phyloP scores from a whole-genome alignment of 1,140 invertebrate genomes.

The Drosophila nigrodunni region DNA sequence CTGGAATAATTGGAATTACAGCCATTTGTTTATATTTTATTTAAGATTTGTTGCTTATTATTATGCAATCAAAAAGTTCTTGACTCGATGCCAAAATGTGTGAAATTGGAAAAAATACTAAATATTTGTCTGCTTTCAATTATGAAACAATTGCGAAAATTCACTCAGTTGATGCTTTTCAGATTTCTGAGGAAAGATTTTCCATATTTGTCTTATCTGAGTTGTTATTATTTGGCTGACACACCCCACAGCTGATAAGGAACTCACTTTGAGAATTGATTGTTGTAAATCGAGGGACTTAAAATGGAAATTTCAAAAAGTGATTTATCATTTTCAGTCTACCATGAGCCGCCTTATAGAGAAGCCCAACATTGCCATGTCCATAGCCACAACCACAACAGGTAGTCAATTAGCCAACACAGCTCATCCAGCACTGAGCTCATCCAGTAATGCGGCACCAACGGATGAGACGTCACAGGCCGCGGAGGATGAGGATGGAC shows the following conservation, averaged over 20 bases:
- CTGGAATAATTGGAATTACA: too few relatives aligned
- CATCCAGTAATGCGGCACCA: slow-evolving; percentile 27
- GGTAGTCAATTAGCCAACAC: slow-evolving; percentile 75
- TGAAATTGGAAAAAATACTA: slow-evolving; percentile 24
- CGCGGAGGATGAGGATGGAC: slow-evolving; percentile 47
- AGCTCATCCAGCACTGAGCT: slow-evolving; percentile 28
- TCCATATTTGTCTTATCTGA: slow-evolving; percentile 19
- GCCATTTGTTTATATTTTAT: too few relatives aligned
- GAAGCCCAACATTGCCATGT: slow-evolving; percentile 83
- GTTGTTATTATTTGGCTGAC: slow-evolving; percentile 5
- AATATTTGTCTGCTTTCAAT: slow-evolving; percentile 28
- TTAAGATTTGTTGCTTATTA: too few relatives aligned
- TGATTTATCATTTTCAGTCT: slow-evolving; percentile 55
- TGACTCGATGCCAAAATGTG: slow-evolving; percentile 41
- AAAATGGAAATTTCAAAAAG: slow-evolving; percentile 37
- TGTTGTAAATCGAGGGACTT: slow-evolving; percentile 23
- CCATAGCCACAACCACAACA: slow-evolving; percentile 71
- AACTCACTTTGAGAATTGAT: background rate
- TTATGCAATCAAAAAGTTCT: slow-evolving; percentile 21
- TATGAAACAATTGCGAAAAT: slow-evolving; percentile 59
- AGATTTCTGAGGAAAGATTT: background rate
- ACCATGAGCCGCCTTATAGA: slow-evolving; percentile 84
- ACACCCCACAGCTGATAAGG: slow-evolving; percentile 20
- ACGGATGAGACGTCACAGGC: slow-evolving; percentile 26
- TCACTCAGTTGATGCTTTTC: background rate